Evolutionary conservation across 1,140 invertebrate genomes (phyloP), one percentile per base, ranked within the genome.

Genomic region (Caenorhabditis tropicalis): DNA sequence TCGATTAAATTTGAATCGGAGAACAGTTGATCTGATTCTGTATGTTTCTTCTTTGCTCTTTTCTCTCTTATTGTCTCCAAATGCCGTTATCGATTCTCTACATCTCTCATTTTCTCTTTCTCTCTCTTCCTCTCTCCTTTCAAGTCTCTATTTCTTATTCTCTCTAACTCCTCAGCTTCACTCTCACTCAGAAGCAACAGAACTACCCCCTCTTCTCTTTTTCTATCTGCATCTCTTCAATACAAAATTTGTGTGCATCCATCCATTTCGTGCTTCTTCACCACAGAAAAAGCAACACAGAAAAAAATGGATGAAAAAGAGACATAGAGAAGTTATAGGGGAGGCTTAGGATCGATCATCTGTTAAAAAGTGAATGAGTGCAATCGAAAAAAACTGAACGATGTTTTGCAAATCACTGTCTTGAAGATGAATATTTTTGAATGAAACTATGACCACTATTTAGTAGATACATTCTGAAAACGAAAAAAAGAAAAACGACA

Each of bases 261-360:
- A 81, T 51, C 51, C 79, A 53, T 56, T 81, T 56, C 79, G 31
- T 51, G 79, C 79, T 53, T 74, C 36, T 74, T 74, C 65, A 3
- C 36, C 33, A 46, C n/a, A 33, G 36, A 74, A n/a, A 74, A 74
- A 39, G 65, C 36, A 74, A 74, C 65, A 46, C 65, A 74, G 36
- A 43, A 19, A 65, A 36, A 65, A 19, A 24, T 12, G 24, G 24
- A n/a, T 33, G 58, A 65, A 65, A 43, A 29, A 46, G 65, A 74
- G 36, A 74, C 65, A 16, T 6, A 74, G 36, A 74, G 65, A 43
- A 24, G 65, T 24, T 74, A 74, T 43, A 46, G n/a, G 43, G n/a
- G n/a, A n/a, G n/a, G 65, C 65, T 43, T 39, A 43, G 36, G 43
- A 74, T 74, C 65, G 65, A 74, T 74, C 65, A 81, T 81, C 46